A percentile compares a stretch with the other conserved stretches of the same genome.
Evolutionary conservation across 2,888 invertebrate genomes (phyloP).

Genomic region (Papilio protenor): DNA sequence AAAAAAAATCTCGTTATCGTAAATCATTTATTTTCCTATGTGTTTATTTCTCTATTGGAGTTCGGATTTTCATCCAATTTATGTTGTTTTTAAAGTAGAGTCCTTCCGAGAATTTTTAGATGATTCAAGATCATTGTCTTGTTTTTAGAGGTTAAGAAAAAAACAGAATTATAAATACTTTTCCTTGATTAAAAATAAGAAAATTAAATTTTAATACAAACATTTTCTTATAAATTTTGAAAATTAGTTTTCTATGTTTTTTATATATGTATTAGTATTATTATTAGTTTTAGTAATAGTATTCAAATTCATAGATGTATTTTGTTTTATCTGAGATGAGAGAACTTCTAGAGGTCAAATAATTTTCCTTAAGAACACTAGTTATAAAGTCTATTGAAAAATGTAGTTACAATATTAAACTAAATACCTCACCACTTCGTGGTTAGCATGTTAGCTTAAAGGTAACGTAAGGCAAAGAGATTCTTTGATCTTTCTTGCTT

Average conservation of each 20-base stretch:
- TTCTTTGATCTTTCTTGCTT: constrained; percentile 19
- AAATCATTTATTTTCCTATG: neutral
- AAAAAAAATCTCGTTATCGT: neutral
- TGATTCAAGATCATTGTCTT: neutral
- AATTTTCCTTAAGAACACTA: too few relatives aligned
- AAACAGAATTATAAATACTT: neutral
- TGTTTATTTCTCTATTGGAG: neutral
- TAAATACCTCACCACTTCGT: neutral
- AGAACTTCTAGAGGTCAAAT: neutral
- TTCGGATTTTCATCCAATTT: neutral
- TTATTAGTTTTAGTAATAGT: too few relatives aligned
- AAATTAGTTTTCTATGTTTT: too few relatives aligned
- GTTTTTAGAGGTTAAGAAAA: neutral
- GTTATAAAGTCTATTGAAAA: neutral
- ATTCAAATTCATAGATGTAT: neutral
- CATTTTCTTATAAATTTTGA: too few relatives aligned
- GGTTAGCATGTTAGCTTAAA: neutral
- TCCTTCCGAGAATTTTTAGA: constrained; percentile 3
- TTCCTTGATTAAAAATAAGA: neutral
- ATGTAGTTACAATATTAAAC: neutral
- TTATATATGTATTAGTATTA: too few relatives aligned
- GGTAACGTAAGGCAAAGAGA: neutral
- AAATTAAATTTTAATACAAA: too few relatives aligned
- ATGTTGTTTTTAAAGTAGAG: neutral
- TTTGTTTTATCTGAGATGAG: neutral